Conservation (phyloP, 30 jellyfish, hydroid and myxozoan species). For the Cassiopea andromeda region DNA sequence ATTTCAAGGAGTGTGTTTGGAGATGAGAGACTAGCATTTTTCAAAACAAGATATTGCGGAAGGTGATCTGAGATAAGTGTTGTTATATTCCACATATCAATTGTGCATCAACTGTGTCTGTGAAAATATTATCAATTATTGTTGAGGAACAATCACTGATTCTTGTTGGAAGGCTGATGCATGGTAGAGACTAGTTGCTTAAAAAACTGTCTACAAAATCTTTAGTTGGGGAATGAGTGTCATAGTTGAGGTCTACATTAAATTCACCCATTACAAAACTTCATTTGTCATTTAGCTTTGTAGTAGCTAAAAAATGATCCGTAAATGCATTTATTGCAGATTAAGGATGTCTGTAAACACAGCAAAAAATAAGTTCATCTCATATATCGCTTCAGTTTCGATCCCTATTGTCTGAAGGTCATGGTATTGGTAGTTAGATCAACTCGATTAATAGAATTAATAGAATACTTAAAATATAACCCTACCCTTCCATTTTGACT, state of each 20-base stretch:
- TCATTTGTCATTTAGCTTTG: not conserved
- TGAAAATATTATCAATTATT: conserved; percentile 54
- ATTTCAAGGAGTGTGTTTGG: conserved; percentile 4
- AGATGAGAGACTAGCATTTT: conserved; percentile 25
- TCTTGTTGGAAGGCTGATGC: conserved; percentile 47
- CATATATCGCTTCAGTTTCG: conserved; percentile 13
- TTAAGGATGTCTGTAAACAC: conserved; percentile 48
- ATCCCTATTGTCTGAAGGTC: conserved; percentile 28
- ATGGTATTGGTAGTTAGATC: conserved; percentile 10
- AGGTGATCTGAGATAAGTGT: conserved; percentile 53
- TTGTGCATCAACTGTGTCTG: conserved; percentile 13
- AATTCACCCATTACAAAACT: conserved; percentile 48
- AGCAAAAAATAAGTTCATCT: conserved; percentile 32
- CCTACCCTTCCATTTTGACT: conserved; percentile 65
- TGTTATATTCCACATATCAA: conserved; percentile 33
- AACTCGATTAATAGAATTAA: conserved; percentile 23
- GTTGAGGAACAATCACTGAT: conserved; percentile 38
- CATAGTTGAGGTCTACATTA: conserved; percentile 39
- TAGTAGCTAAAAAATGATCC: conserved; percentile 16
- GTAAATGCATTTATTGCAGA: conserved; percentile 19
- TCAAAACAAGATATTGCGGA: conserved; percentile 46
- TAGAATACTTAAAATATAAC: conserved; percentile 31
- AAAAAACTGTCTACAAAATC: conserved; percentile 23
- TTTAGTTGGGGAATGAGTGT: conserved; percentile 32
- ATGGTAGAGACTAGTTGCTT: conserved; percentile 26